phyloP scores from a whole-genome alignment of 2,797 vertebrate genomes.

The Onychomys torridus region DNA sequence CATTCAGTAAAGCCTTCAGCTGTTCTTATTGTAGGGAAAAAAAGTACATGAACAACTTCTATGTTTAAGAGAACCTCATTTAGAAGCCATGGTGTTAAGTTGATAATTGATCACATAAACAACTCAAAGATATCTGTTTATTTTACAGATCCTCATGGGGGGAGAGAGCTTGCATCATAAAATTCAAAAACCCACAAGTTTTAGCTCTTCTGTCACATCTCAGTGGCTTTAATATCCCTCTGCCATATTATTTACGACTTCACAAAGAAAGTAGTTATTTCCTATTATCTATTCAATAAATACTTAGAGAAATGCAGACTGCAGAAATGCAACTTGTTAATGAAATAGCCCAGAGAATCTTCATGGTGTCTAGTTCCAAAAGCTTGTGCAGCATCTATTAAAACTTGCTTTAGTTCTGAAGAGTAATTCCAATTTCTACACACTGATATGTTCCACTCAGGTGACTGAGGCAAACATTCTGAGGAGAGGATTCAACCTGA shows the following conservation, averaged over 20 bases:
- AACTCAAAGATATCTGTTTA: slow-evolving; percentile 84
- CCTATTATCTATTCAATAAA: slow-evolving; percentile 91
- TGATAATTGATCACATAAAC: slow-evolving; percentile 82
- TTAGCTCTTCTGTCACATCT: slow-evolving; percentile 88
- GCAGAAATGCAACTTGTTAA: slow-evolving; percentile 86
- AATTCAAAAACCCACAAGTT: slow-evolving; percentile 86
- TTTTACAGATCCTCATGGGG: slow-evolving; percentile 81
- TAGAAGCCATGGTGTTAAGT: slow-evolving; percentile 75
- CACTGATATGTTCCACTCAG: slow-evolving; percentile 84
- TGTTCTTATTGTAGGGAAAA: slow-evolving; percentile 21
- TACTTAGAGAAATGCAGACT: slow-evolving; percentile 87
- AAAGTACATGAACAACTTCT: slow-evolving; percentile 46
- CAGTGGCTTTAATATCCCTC: slow-evolving; percentile 90
- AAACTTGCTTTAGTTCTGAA: slow-evolving; percentile 81
- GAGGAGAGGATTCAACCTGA: slow-evolving; percentile 78
- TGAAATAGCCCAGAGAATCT: slow-evolving; percentile 86
- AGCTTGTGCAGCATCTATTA: slow-evolving; percentile 87
- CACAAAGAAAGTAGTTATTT: slow-evolving; percentile 90
- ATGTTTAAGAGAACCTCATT: slow-evolving; percentile 75
- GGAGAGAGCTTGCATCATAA: slow-evolving; percentile 82
- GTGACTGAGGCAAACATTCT: slow-evolving; percentile 77
- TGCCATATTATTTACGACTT: slow-evolving; percentile 90
- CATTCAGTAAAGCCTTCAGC: slow-evolving; percentile 64
- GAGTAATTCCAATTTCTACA: slow-evolving; percentile 87
- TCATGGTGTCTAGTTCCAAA: slow-evolving; percentile 86